phyloP scores from a whole-genome alignment of 1,140 invertebrate species.

The Conus ventricosus region DNA sequence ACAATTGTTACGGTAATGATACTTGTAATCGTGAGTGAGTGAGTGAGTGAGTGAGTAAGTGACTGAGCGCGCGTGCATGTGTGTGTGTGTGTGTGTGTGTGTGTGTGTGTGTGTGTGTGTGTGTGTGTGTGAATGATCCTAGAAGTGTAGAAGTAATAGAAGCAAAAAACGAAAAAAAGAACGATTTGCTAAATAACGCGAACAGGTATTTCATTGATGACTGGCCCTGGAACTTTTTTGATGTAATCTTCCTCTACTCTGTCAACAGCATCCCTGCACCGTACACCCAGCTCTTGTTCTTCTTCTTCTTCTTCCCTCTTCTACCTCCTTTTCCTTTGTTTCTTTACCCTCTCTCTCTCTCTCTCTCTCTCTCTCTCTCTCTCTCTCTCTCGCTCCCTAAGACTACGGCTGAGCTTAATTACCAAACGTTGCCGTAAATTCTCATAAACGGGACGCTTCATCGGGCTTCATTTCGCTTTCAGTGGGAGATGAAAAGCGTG shows the following conservation, averaged over 20 bases:
- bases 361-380: too few relatives aligned
- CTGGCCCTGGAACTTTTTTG: too few relatives aligned
- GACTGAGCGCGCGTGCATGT: neutral
- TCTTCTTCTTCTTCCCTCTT: neutral
- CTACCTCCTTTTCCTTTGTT: neutral
- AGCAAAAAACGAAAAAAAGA: too few relatives aligned
- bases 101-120: conserved; percentile 11
- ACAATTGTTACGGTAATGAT: too few relatives aligned
- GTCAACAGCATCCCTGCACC: neutral
- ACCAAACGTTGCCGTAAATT: neutral
- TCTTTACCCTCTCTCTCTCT: neutral
- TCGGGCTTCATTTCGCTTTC: neutral
- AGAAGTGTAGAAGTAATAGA: too few relatives aligned
- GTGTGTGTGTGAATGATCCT: neutral
- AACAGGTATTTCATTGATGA: too few relatives aligned
- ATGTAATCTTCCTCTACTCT: neutral
- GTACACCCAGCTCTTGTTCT: neutral
- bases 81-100: conserved; percentile 20
- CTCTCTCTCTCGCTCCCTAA: too few relatives aligned
- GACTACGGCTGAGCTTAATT: neutral
- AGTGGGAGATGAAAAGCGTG: conserved; percentile 1
- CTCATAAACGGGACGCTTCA: neutral
- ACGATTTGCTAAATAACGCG: too few relatives aligned
- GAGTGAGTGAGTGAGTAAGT: neutral
- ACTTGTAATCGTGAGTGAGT: neutral